A percentile compares a stretch with the other conserved stretches of the same genome.
These are phyloP conservation scores for Kradibia gibbosae DNA, from an alignment of 1,140 invertebrate species.

Conservation along the genomic window DNA sequence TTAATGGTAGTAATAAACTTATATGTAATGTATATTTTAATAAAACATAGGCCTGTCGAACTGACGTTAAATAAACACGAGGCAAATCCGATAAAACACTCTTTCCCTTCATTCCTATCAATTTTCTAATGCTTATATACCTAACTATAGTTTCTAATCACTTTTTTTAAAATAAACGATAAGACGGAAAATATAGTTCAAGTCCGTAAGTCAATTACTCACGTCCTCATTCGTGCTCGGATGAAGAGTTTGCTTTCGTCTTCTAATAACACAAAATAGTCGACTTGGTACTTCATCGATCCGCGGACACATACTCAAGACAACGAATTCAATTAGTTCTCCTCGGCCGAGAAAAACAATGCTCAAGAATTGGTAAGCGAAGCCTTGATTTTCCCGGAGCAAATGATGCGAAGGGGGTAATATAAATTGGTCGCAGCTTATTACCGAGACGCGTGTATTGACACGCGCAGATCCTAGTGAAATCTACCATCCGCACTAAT, in stretches of 20 bases:
- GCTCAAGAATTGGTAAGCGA: too few species aligned
- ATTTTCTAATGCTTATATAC: neutral
- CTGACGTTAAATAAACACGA: neutral
- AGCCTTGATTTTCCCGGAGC: too few species aligned
- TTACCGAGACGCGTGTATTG: neutral
- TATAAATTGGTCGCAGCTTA: too few species aligned
- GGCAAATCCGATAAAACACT: neutral
- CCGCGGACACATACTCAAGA: neutral
- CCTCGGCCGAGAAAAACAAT: neutral
- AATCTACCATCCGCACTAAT: slow-evolving; percentile 14
- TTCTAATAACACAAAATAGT: neutral
- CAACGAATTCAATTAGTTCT: neutral
- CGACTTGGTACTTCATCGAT: neutral
- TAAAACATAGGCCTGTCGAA: neutral
- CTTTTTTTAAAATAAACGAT: neutral
- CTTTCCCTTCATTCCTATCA: neutral
- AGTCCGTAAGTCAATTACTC: neutral
- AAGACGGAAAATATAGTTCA: neutral
- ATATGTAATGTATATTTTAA: too few species aligned
- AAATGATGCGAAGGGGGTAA: too few species aligned
- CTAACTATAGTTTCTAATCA: neutral
- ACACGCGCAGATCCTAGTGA: slow-evolving; percentile 10
- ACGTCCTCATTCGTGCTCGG: neutral
- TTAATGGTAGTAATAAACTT: too few species aligned
- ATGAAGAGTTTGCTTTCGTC: neutral